A percentile compares a stretch with the other conserved stretches of the same genome.
Conservation (phyloP, 2,113 vertebrate species). For the Chaetorhynchus papuensis region DNA sequence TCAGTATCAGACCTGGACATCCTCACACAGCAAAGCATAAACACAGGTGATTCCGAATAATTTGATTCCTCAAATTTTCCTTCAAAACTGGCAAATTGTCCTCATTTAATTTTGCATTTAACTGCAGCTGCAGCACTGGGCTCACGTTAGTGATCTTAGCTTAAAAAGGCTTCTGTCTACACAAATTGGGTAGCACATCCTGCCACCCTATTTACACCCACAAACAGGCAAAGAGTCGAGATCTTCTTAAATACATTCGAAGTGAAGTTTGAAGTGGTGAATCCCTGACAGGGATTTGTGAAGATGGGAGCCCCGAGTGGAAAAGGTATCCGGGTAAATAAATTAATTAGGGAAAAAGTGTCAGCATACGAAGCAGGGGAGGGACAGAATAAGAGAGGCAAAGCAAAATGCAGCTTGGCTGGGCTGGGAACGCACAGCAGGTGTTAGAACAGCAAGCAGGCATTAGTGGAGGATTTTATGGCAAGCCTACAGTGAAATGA, state of each 20-base stretch:
- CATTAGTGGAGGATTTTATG: not conserved
- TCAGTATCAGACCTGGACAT: rapidly evolving
- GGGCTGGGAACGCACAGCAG: not conserved
- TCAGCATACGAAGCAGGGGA: not conserved
- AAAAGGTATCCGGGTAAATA: not conserved
- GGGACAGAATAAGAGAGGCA: not conserved
- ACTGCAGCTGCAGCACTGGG: not conserved
- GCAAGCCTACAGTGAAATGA: conserved; percentile 21
- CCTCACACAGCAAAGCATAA: not conserved
- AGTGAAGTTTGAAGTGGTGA: not conserved
- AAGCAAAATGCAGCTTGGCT: not conserved
- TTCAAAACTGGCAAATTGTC: not conserved
- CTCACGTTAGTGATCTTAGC: not conserved
- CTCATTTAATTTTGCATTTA: not conserved
- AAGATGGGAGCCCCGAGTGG: not conserved
- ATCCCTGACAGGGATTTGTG: not conserved
- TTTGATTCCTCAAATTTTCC: not conserved
- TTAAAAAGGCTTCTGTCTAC: not conserved
- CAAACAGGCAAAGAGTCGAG: not conserved
- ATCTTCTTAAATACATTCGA: not conserved
- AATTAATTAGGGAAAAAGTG: not conserved
- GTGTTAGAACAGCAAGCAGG: not conserved
- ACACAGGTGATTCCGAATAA: not conserved
- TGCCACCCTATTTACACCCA: not conserved
- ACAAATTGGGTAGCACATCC: not conserved